phyloP scores from a whole-genome alignment of 2,888 invertebrate genomes.

The Tenthredo scrophulariae region DNA sequence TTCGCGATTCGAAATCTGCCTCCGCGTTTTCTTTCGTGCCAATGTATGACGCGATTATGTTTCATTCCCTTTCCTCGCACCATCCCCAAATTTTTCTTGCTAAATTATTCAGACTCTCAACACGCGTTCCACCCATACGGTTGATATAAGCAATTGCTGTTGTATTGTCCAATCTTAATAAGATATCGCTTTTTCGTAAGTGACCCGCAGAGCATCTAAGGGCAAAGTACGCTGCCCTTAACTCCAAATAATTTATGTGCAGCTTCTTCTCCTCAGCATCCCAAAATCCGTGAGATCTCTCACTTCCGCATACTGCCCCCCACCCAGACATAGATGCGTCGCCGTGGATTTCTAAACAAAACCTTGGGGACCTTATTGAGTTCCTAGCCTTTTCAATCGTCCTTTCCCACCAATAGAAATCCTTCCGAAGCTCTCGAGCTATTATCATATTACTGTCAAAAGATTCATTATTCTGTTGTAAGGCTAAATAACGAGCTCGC shows the following conservation, averaged over 20 bases:
- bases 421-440: no score
- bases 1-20: slow-evolving; percentile 58
- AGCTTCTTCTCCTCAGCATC: slow-evolving; percentile 43
- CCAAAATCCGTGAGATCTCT: slow-evolving; percentile 55
- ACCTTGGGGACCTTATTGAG: no score
- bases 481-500: no score
- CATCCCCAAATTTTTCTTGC: not conserved
- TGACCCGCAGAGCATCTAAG: slow-evolving; percentile 58
- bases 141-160: slow-evolving; percentile 58
- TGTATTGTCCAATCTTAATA: slow-evolving; percentile 56
- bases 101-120: no score
- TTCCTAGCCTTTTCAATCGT: no score
- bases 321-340: no score
- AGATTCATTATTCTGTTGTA: no score
- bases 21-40: slow-evolving; percentile 55
- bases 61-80: slow-evolving; percentile 1
- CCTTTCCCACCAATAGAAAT: no score
- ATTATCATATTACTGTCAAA: no score
- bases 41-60: slow-evolving; percentile 53
- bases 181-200: not conserved
- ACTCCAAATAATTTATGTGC: slow-evolving; percentile 57
- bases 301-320: slow-evolving; percentile 51
- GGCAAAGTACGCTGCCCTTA: slow-evolving; percentile 56
- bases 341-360: no score
- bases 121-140: slow-evolving; percentile 49